phyloP scores from a whole-genome alignment of 2,113 vertebrate species.

The Microtus montanus region DNA sequence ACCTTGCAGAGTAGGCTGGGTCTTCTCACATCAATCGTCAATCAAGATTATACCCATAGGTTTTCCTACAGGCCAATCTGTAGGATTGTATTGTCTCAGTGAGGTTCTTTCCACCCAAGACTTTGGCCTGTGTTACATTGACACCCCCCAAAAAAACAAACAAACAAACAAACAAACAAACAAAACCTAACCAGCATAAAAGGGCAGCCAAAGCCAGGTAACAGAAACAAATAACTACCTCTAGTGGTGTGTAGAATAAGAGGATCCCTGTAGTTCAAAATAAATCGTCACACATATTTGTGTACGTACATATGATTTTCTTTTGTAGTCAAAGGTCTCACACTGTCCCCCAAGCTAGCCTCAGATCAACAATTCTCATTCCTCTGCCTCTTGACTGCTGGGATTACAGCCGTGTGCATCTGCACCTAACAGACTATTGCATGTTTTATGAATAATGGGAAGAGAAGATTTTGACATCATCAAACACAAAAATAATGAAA shows the following conservation, averaged over 20 bases:
- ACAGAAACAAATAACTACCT: neutral
- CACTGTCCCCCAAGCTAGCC: neutral
- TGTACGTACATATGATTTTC: neutral
- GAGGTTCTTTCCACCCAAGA: neutral
- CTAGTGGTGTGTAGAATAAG: neutral
- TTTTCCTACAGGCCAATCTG: neutral
- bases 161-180: neutral
- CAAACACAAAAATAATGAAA: neutral
- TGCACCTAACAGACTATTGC: neutral
- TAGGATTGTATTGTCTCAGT: no score
- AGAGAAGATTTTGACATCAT: neutral
- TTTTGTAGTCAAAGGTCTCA: neutral
- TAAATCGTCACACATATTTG: neutral
- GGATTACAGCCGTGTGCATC: neutral
- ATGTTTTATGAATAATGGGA: neutral
- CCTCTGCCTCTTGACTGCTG: neutral
- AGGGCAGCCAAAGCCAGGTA: neutral
- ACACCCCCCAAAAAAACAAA: no score
- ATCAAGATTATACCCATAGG: neutral
- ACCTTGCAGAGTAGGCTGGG: neutral
- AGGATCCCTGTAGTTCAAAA: neutral
- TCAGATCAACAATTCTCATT: neutral
- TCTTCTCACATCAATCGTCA: neutral
- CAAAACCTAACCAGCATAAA: neutral
- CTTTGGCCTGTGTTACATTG: neutral